Percentiles rank a stretch among this genome's conserved stretches.
These are phyloP conservation scores for Strigamia maritima DNA, from an alignment of 2,888 invertebrate genomes.

Conservation along the genomic window DNA sequence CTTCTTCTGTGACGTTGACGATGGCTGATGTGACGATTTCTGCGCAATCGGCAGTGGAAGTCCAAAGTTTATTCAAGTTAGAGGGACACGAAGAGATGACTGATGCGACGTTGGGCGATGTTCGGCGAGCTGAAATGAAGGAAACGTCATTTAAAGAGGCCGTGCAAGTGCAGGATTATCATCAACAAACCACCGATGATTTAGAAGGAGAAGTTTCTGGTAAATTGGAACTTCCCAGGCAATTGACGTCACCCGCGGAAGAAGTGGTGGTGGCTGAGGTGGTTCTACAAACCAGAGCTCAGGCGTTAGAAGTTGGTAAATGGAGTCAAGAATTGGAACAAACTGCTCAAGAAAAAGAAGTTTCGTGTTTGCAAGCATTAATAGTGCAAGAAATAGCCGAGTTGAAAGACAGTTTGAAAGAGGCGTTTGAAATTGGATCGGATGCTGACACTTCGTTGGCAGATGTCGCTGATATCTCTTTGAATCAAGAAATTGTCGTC, in stretches of 20 bases:
- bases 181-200: neutral
- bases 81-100: neutral
- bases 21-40: neutral
- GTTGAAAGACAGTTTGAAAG: slow-evolving; percentile 31
- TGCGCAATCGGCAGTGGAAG: neutral
- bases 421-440: slow-evolving; percentile 22
- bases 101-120: neutral
- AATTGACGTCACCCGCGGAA: neutral
- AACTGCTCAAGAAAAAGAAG: slow-evolving; percentile 19
- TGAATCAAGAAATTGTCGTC: slow-evolving; percentile 32
- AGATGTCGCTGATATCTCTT: slow-evolving; percentile 12
- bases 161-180: slow-evolving; percentile 7
- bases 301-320: neutral
- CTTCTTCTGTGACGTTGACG: neutral
- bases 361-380: slow-evolving; percentile 31
- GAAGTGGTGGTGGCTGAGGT: neutral
- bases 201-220: neutral
- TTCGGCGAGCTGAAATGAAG: neutral
- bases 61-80: slow-evolving; percentile 8
- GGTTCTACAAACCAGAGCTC: neutral
- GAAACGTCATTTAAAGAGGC: slow-evolving; percentile 21
- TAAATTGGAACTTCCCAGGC: neutral
- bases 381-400: slow-evolving; percentile 31
- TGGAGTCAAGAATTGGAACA: neutral
- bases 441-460: slow-evolving; percentile 19